Percentiles rank a stretch among this genome's conserved stretches.
These are phyloP conservation scores for Tachyglossus aculeatus DNA, from an alignment of 2,797 vertebrate species.

Conservation along the genomic window DNA sequence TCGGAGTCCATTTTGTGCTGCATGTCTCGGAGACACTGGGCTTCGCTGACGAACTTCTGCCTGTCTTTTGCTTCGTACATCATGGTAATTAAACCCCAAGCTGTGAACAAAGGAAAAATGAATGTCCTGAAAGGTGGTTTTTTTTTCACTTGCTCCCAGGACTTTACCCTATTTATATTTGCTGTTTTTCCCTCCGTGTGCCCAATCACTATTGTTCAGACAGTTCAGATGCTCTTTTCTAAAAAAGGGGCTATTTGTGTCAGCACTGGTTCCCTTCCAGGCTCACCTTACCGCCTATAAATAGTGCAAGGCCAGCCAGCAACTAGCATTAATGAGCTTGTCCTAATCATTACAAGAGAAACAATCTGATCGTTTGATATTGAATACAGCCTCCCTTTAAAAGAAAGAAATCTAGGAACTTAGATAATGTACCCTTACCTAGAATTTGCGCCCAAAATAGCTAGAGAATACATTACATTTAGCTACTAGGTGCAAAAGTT, in stretches of 20 bases:
- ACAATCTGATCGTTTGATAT: not conserved
- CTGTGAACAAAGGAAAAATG: conserved; percentile 29
- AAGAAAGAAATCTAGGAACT: not conserved
- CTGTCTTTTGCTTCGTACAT: conserved; percentile 48
- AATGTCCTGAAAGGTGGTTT: not conserved
- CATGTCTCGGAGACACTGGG: conserved; percentile 39
- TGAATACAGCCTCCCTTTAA: not conserved
- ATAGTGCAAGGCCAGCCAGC: not conserved
- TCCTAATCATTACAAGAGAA: conserved; percentile 5
- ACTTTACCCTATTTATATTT: not conserved
- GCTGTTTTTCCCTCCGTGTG: conserved; percentile 3
- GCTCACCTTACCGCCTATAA: conserved; percentile 19
- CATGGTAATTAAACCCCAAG: conserved; percentile 34
- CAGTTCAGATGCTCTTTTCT: conserved; percentile 5
- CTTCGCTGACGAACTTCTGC: conserved; percentile 47
- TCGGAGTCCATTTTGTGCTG: conserved; percentile 49
- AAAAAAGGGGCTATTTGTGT: not conserved
- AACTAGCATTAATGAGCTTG: not conserved
- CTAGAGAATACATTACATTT: too few relatives aligned
- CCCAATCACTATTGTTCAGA: conserved; percentile 12
- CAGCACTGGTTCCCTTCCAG: not conserved
- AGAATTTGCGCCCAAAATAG: too few relatives aligned
- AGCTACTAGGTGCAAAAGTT: too few relatives aligned
- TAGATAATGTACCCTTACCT: too few relatives aligned
- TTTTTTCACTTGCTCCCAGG: not conserved